Conservation (phyloP, 2,888 invertebrate species). For the Salticus scenicus region DNA sequence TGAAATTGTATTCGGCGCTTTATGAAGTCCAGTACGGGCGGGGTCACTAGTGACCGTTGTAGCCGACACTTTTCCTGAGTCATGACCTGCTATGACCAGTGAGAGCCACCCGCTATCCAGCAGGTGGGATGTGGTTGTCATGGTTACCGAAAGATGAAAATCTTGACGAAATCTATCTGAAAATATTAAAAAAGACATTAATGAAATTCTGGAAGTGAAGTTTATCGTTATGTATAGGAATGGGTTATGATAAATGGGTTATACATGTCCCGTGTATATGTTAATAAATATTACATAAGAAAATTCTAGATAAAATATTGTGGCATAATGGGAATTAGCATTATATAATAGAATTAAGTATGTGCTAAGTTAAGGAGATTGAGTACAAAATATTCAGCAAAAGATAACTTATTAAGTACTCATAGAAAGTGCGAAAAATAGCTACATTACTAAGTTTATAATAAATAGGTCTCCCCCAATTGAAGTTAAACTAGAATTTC, state of each 20-base stretch:
- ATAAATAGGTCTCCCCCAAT: too few relatives aligned
- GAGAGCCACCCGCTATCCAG: slow-evolving; percentile 66
- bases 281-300: too few relatives aligned
- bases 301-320: too few relatives aligned
- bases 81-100: slow-evolving; percentile 55
- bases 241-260: neutral
- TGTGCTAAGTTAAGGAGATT: too few relatives aligned
- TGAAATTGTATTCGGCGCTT: slow-evolving; percentile 43
- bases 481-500: too few relatives aligned
- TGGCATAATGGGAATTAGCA: too few relatives aligned
- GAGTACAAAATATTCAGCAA: too few relatives aligned
- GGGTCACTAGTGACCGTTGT: slow-evolving; percentile 8
- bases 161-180: neutral
- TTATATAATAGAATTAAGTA: too few relatives aligned
- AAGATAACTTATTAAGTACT: too few relatives aligned
- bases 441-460: too few relatives aligned
- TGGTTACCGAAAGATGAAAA: slow-evolving; percentile 27
- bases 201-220: neutral
- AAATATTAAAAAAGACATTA: neutral
- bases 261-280: neutral
- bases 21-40: slow-evolving; percentile 21
- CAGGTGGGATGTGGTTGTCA: slow-evolving; percentile 58
- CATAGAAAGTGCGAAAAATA: too few relatives aligned
- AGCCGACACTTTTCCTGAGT: slow-evolving; percentile 43
- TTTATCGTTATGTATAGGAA: neutral